phyloP scores from a whole-genome alignment of 2,113 vertebrate species.

The Leptosomus discolor region DNA sequence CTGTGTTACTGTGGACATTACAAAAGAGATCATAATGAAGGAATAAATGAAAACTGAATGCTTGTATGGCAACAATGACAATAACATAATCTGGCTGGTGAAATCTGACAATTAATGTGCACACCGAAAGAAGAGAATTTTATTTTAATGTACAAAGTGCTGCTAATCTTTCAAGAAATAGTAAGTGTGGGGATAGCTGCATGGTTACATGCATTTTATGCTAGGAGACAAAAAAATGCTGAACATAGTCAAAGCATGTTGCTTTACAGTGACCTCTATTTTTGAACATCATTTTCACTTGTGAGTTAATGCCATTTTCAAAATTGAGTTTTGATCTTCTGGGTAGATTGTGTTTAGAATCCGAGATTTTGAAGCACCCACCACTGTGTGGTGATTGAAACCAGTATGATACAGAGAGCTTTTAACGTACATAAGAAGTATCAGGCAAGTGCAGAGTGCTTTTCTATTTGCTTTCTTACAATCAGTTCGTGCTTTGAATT shows the following conservation, averaged over 20 bases:
- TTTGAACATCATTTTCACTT: slow-evolving; percentile 65
- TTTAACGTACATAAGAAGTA: slow-evolving; percentile 62
- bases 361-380: slow-evolving; percentile 50
- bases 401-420: slow-evolving; percentile 58
- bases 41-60: neutral
- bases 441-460: slow-evolving; percentile 47
- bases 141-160: neutral
- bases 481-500: slow-evolving; percentile 60
- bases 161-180: slow-evolving; percentile 18
- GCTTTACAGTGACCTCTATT: slow-evolving; percentile 48
- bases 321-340: slow-evolving; percentile 69
- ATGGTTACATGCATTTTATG: slow-evolving; percentile 3
- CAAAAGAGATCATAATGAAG: neutral
- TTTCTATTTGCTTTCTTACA: slow-evolving; percentile 61
- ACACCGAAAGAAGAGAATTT: neutral
- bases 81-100: neutral
- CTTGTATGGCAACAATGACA: neutral
- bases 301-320: slow-evolving; percentile 66
- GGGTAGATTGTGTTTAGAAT: slow-evolving; percentile 65
- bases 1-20: neutral
- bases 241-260: slow-evolving; percentile 30
- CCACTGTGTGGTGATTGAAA: slow-evolving; percentile 63
- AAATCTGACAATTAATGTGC: neutral
- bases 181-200: neutral
- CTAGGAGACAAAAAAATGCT: neutral